These are phyloP conservation scores for Xiphophorus birchmanni DNA, from an alignment of 2,797 vertebrate genomes.

Conservation along the genomic window DNA sequence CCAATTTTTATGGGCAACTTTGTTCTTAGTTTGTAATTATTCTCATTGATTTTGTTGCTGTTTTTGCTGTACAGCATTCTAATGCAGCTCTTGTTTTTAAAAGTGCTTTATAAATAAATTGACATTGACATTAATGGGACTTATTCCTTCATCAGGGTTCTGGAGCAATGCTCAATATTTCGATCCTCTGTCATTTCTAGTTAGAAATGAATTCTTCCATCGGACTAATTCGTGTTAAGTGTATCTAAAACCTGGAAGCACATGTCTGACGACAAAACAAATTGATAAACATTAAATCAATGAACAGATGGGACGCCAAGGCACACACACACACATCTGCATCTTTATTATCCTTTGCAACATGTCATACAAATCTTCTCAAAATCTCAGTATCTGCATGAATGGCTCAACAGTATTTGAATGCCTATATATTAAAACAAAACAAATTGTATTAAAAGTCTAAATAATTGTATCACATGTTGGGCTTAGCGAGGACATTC, in stretches of 20 bases:
- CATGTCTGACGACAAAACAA: background rate
- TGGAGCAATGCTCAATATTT: background rate
- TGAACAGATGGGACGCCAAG: background rate
- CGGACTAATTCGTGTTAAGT: background rate
- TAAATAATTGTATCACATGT: background rate
- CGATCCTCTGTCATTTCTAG: background rate
- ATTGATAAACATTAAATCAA: background rate
- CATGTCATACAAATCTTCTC: constrained; percentile 21
- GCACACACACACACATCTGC: constrained; percentile 5
- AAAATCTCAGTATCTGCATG: constrained; percentile 18
- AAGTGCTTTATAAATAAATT: background rate
- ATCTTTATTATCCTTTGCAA: constrained; percentile 15
- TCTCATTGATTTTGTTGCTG: background rate
- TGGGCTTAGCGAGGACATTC: constrained; percentile 1
- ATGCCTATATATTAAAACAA: constrained; percentile 6
- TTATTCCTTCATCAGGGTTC: background rate
- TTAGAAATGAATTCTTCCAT: background rate
- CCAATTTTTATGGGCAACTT: background rate
- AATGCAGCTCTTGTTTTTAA: background rate
- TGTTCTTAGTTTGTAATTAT: background rate
- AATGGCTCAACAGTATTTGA: constrained; percentile 2
- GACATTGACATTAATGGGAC: background rate
- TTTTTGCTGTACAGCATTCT: background rate
- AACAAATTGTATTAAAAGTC: constrained; percentile 1
- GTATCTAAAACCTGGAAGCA: background rate